Conservation (phyloP, 1,140 invertebrate species). For the Cydia splendana region DNA sequence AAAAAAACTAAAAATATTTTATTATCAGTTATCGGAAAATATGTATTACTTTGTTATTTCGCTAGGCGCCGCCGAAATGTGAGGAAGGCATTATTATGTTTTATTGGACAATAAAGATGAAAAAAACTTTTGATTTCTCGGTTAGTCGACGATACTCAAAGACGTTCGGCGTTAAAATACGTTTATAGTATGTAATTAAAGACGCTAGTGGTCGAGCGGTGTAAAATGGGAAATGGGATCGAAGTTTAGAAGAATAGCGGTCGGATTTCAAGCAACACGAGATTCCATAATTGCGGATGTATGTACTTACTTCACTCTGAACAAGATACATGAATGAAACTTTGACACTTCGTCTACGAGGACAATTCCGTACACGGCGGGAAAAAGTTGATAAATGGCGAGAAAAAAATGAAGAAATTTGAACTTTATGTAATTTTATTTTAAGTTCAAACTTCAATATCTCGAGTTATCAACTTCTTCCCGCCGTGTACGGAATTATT, state of each 20-base stretch:
- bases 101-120: slow-evolving; percentile 43
- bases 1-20: background rate
- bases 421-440: too few species aligned
- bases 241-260: background rate
- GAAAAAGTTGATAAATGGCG: too few species aligned
- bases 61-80: slow-evolving; percentile 21
- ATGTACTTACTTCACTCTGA: too few species aligned
- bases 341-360: too few species aligned
- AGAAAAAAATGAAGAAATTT: too few species aligned
- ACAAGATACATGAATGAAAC: too few species aligned
- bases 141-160: slow-evolving; percentile 13
- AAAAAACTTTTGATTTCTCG: slow-evolving; percentile 39
- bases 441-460: too few species aligned
- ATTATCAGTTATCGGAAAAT: background rate
- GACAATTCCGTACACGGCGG: too few species aligned
- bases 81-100: slow-evolving; percentile 35
- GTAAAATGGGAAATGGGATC: slow-evolving; percentile 1
- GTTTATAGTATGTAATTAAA: slow-evolving; percentile 2
- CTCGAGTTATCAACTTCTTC: too few species aligned
- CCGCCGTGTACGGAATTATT: too few species aligned
- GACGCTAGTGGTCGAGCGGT: background rate
- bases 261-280: background rate
- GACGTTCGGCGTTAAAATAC: slow-evolving; percentile 1
- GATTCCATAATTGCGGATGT: too few species aligned
- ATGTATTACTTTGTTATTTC: background rate